Evolutionary conservation across 2,797 vertebrate species (phyloP).

Genomic region (Amblyopsis hoosieri): DNA sequence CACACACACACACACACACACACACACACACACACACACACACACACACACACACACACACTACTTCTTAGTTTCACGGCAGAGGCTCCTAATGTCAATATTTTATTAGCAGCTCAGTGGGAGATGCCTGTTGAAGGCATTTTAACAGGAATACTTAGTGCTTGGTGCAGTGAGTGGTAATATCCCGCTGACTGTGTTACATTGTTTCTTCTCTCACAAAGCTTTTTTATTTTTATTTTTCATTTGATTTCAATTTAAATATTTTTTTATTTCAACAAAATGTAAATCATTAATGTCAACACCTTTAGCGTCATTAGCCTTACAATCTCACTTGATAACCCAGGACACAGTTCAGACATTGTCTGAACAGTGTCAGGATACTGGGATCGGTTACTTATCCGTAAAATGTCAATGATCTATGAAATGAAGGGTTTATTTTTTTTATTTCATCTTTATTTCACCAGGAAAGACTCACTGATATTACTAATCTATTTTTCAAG

Average conservation of each 20-base stretch:
- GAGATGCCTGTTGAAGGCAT: conserved; percentile 25
- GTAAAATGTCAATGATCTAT: no score
- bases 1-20: conserved; percentile 1
- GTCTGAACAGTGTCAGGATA: neutral
- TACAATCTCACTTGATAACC: neutral
- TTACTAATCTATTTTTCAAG: no score
- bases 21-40: neutral
- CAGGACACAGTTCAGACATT: neutral
- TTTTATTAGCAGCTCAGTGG: conserved; percentile 63
- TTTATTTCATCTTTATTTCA: no score
- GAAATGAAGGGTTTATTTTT: no score
- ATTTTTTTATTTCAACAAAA: no score
- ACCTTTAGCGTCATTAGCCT: no score
- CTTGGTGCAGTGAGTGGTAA: no score
- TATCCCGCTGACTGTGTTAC: neutral
- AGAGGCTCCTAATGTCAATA: conserved; percentile 49
- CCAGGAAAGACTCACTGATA: no score
- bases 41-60: neutral
- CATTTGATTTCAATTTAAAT: no score
- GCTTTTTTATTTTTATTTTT: no score
- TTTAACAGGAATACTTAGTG: neutral
- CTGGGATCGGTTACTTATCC: neutral
- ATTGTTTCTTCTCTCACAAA: neutral
- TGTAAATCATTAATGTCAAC: no score
- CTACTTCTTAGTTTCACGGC: conserved; percentile 51